These are phyloP conservation scores for Zaprionus taronus DNA, from an alignment of 1,140 invertebrate species.

Conservation along the genomic window DNA sequence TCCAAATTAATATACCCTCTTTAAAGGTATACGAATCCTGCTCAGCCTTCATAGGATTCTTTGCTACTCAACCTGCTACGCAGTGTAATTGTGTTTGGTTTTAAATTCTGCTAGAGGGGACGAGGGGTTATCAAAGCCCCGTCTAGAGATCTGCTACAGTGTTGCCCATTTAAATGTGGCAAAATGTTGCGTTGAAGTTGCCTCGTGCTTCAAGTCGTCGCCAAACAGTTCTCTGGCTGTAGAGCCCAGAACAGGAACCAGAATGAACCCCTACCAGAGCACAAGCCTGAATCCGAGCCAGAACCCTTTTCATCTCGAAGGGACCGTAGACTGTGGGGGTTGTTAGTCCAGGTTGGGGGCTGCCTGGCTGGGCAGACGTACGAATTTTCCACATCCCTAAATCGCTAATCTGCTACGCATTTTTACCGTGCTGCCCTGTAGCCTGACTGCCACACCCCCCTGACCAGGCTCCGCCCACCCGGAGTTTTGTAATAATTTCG, in stretches of 20 bases:
- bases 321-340: conserved; percentile 3
- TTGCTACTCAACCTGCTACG: neutral
- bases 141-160: neutral
- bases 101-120: neutral
- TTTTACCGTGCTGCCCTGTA: conserved; percentile 70
- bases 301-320: conserved; percentile 56
- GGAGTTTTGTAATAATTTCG: conserved; percentile 72
- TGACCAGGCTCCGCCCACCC: neutral
- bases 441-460: neutral
- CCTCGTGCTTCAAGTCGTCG: conserved; percentile 34
- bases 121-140: too few relatives aligned
- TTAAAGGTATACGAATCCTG: neutral
- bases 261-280: too few relatives aligned
- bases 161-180: conserved; percentile 51
- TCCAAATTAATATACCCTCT: too few relatives aligned
- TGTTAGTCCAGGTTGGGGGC: neutral
- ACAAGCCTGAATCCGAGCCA: neutral
- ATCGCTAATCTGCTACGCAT: conserved; percentile 82
- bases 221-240: conserved; percentile 42
- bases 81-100: conserved; percentile 29
- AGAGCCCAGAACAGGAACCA: neutral
- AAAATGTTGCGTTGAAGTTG: conserved; percentile 47
- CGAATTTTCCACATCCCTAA: conserved; percentile 82
- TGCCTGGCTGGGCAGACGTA: conserved; percentile 61
- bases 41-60: neutral